Evolutionary conservation across 2,113 vertebrate species (phyloP).

Genomic region (Alosa alosa): DNA sequence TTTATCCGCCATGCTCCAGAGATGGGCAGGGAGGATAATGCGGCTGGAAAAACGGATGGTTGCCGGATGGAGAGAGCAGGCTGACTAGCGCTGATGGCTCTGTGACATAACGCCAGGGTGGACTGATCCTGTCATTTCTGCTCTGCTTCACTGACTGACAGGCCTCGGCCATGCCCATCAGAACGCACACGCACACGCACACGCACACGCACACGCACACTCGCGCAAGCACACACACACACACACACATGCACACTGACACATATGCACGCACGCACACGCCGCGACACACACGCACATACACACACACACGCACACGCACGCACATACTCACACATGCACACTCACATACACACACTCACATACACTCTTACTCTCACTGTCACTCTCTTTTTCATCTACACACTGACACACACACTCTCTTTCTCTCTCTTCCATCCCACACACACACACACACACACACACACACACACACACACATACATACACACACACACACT

Average conservation of each 20-base stretch:
- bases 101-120: slow-evolving; percentile 40
- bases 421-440: no score
- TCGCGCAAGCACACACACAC: slow-evolving; percentile 3
- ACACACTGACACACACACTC: not conserved
- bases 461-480: not conserved
- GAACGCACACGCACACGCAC: not conserved
- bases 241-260: not conserved
- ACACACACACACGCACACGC: not conserved
- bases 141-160: not conserved
- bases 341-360: no score
- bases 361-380: no score
- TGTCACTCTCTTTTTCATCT: no score
- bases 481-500: not conserved
- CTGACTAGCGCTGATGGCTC: slow-evolving; percentile 42
- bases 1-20: slow-evolving; percentile 39
- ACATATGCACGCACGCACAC: not conserved
- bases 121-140: slow-evolving; percentile 12
- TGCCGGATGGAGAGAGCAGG: slow-evolving; percentile 32
- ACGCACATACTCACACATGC: not conserved
- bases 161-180: not conserved
- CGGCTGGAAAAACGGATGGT: slow-evolving; percentile 39
- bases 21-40: slow-evolving; percentile 28
- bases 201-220: not conserved
- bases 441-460: not conserved
- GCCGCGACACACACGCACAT: not conserved